A percentile compares a stretch with the other conserved stretches of the same genome.
Evolutionary conservation across 2,888 invertebrate genomes (phyloP).

Genomic region (Orchestes rusci): DNA sequence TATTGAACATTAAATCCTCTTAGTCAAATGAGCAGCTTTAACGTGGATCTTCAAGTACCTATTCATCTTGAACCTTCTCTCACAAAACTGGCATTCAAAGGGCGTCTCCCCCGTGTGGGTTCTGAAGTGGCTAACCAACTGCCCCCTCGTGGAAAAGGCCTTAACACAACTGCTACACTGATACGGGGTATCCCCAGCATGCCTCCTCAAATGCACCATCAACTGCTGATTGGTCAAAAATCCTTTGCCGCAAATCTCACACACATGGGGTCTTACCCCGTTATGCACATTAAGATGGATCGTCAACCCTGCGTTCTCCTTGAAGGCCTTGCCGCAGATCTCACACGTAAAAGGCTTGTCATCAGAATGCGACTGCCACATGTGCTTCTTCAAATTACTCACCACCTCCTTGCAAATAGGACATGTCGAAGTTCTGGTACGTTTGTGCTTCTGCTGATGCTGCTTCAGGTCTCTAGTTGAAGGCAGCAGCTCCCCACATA

Average conservation of each 20-base stretch:
- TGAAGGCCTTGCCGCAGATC: constrained; percentile 44
- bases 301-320: constrained; percentile 27
- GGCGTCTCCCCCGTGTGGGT: constrained; percentile 50
- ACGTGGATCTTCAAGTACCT: constrained; percentile 16
- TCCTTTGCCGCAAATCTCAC: constrained; percentile 27
- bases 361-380: constrained; percentile 7
- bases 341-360: constrained; percentile 22
- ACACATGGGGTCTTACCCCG: constrained; percentile 30
- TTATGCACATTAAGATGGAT: constrained; percentile 32
- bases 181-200: constrained; percentile 45
- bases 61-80: constrained; percentile 45
- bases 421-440: constrained; percentile 7
- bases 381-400: constrained; percentile 13
- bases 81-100: constrained; percentile 47
- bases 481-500: constrained; percentile 4
- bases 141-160: constrained; percentile 41
- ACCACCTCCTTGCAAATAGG: constrained; percentile 16
- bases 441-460: background rate
- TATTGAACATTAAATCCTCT: too few relatives aligned
- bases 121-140: constrained; percentile 8
- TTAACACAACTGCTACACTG: constrained; percentile 39
- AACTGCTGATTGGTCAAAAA: constrained; percentile 15
- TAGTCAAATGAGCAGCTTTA: background rate
- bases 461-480: background rate
- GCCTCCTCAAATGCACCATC: constrained; percentile 30